phyloP scores from a whole-genome alignment of 64 coral and sea anemone species.

The Pachyseris speciosa region DNA sequence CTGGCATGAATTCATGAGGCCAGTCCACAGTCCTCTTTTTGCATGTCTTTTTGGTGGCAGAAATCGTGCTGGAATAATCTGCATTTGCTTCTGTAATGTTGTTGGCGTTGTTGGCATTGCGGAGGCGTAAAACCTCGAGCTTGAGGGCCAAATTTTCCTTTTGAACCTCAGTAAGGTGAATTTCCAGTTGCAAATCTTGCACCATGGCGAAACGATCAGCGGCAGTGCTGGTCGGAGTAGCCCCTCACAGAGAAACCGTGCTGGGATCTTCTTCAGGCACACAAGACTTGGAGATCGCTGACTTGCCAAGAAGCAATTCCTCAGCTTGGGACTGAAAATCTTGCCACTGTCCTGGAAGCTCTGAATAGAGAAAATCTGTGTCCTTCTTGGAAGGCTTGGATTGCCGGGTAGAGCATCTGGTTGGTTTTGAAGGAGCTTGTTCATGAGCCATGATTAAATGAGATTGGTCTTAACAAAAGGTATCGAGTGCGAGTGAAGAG shows the following conservation, averaged over 20 bases:
- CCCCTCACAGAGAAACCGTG: no score
- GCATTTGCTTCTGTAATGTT: neutral
- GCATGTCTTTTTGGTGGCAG: neutral
- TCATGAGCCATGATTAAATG: no score
- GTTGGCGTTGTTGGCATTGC: neutral
- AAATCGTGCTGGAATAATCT: neutral
- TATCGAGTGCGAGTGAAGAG: no score
- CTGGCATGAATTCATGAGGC: constrained; percentile 21
- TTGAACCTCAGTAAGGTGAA: neutral
- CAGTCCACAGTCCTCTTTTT: neutral
- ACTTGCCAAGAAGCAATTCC: neutral
- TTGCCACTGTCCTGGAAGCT: neutral
- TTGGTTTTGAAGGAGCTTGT: no score
- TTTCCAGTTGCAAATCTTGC: neutral
- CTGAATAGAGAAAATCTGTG: neutral
- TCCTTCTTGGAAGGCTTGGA: no score
- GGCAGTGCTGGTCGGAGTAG: neutral
- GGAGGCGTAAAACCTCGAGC: neutral
- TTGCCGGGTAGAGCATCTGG: no score
- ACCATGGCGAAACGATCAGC: no score
- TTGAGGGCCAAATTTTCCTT: neutral
- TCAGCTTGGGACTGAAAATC: neutral
- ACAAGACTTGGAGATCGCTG: neutral
- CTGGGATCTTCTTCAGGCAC: no score
- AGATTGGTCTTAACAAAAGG: no score